phyloP scores from a whole-genome alignment of 1,140 invertebrate species.

The Bombus breviceps region DNA sequence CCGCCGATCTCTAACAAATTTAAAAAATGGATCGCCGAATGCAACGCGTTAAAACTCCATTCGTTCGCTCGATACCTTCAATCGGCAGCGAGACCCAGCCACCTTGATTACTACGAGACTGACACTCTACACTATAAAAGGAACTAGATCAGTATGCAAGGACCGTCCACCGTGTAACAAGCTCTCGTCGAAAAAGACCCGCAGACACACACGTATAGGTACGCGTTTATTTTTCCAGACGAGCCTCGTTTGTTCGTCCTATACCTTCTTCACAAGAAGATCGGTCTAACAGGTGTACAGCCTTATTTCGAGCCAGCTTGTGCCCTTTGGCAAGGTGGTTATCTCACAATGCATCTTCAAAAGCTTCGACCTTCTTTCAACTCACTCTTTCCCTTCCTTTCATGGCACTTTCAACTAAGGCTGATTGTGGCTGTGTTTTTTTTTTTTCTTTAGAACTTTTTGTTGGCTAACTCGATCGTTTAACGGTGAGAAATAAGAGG shows the following conservation, averaged over 20 bases:
- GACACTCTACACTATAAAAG: neutral
- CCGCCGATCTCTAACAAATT: too few species aligned
- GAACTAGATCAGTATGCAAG: slow-evolving; percentile 8
- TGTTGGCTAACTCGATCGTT: slow-evolving; percentile 63
- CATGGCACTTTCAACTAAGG: slow-evolving; percentile 16
- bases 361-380: slow-evolving; percentile 16
- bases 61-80: neutral
- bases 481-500: slow-evolving; percentile 43
- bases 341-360: neutral
- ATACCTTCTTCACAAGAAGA: slow-evolving; percentile 15
- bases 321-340: neutral
- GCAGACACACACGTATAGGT: neutral
- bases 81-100: neutral
- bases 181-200: neutral
- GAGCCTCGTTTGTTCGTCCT: neutral
- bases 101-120: neutral
- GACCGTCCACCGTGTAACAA: slow-evolving; percentile 16
- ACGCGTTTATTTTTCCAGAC: slow-evolving; percentile 20
- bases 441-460: slow-evolving; percentile 20
- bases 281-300: slow-evolving; percentile 43
- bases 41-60: slow-evolving; percentile 1
- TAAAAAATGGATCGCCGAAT: too few species aligned
- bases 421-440: slow-evolving; percentile 66
- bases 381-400: slow-evolving; percentile 4
- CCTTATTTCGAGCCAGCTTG: slow-evolving; percentile 26